Percentiles rank a stretch among this genome's conserved stretches.
These are phyloP conservation scores for Nycteola revayana DNA, from an alignment of 2,888 invertebrate species.

Conservation along the genomic window DNA sequence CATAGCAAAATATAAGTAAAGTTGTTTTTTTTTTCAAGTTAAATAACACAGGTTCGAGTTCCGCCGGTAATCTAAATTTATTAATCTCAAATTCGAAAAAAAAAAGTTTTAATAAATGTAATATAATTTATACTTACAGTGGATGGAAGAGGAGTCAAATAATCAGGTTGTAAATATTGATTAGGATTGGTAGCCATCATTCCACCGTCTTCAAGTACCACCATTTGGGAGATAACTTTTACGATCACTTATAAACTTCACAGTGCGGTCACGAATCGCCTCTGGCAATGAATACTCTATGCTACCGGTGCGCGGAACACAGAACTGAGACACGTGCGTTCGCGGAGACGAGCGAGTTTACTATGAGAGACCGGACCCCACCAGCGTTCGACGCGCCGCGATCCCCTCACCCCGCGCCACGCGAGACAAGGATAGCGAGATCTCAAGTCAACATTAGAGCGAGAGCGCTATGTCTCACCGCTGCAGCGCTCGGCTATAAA, in stretches of 20 bases:
- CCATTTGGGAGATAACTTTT: slow-evolving; percentile 85
- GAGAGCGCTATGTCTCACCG: slow-evolving; percentile 72
- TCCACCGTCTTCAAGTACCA: slow-evolving; percentile 95
- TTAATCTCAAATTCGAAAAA: too few relatives aligned
- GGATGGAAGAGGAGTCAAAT: slow-evolving; percentile 95
- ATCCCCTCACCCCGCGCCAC: slow-evolving; percentile 51
- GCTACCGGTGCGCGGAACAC: slow-evolving; percentile 54
- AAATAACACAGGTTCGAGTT: too few relatives aligned
- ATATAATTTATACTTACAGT: slow-evolving; percentile 91
- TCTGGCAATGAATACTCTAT: slow-evolving; percentile 66
- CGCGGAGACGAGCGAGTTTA: slow-evolving; percentile 64
- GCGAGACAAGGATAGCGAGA: slow-evolving; percentile 56
- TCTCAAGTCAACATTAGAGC: slow-evolving; percentile 61
- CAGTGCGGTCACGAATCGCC: slow-evolving; percentile 64
- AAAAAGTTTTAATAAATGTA: slow-evolving; percentile 16
- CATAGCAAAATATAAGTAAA: too few relatives aligned
- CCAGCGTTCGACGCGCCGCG: slow-evolving; percentile 53
- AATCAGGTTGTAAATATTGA: slow-evolving; percentile 98
- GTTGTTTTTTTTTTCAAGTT: too few relatives aligned
- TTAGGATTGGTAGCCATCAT: slow-evolving; percentile 94
- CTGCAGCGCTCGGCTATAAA: slow-evolving; percentile 75
- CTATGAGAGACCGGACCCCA: slow-evolving; percentile 73
- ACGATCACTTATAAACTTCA: slow-evolving; percentile 63
- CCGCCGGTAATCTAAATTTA: too few relatives aligned
- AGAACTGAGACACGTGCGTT: slow-evolving; percentile 51